Percentiles rank a stretch among this genome's conserved stretches.
phyloP scores from a whole-genome alignment of 2,797 vertebrate species.

The Meriones psammophilus region DNA sequence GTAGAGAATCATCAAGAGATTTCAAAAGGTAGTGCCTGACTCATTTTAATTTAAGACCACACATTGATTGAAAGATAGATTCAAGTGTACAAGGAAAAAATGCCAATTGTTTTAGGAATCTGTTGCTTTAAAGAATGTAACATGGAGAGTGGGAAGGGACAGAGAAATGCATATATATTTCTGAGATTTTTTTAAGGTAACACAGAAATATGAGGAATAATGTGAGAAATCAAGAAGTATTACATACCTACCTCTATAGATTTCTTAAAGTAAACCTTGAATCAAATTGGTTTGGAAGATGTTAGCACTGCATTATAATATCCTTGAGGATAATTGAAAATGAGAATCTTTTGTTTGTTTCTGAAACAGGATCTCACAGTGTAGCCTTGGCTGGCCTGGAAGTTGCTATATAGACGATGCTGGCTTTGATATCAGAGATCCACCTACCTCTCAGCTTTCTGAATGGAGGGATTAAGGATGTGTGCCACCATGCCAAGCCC shows the following conservation, averaged over 20 bases:
- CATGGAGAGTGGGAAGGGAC: background rate
- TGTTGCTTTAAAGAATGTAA: background rate
- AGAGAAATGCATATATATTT: background rate
- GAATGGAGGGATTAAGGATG: background rate
- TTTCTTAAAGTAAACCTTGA: slow-evolving; percentile 37
- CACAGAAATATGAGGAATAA: background rate
- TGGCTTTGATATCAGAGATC: background rate
- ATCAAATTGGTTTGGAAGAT: background rate
- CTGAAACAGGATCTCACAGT: background rate
- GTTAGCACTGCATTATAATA: background rate
- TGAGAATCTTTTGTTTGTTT: background rate
- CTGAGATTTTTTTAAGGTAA: background rate
- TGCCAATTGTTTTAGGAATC: slow-evolving; percentile 26
- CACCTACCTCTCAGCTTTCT: background rate
- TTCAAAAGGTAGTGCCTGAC: background rate
- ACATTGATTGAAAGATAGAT: background rate
- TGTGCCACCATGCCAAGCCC: background rate
- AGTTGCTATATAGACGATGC: background rate
- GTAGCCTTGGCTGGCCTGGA: background rate
- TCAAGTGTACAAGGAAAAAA: background rate
- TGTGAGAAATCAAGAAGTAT: slow-evolving; percentile 34
- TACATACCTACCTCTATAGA: slow-evolving; percentile 19
- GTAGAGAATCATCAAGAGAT: slow-evolving; percentile 41
- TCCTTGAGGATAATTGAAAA: slow-evolving; percentile 33
- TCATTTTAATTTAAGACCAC: no score